Evolutionary conservation across 2,888 invertebrate species (phyloP).

Genomic region (Drosophila flavopinicola): DNA sequence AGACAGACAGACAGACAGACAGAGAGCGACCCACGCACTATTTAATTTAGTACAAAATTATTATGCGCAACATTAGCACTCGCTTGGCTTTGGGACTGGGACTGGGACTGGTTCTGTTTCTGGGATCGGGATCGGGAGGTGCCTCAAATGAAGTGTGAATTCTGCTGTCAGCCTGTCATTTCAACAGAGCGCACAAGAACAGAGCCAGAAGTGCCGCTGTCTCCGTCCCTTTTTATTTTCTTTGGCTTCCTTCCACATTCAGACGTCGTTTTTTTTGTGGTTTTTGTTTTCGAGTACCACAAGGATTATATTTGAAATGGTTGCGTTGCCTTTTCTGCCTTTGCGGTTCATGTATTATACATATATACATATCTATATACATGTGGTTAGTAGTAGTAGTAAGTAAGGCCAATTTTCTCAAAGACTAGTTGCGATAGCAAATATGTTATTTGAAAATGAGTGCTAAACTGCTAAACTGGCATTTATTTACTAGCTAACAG

Average conservation of each 20-base stretch:
- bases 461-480: too few relatives aligned
- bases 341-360: not conserved
- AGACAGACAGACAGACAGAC: conserved; percentile 12
- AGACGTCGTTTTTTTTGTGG: too few relatives aligned
- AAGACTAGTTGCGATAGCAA: too few relatives aligned
- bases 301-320: conserved; percentile 21
- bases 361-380: too few relatives aligned
- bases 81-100: conserved; percentile 32
- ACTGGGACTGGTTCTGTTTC: not conserved
- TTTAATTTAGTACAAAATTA: conserved; percentile 81
- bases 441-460: too few relatives aligned
- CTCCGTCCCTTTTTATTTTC: conserved; percentile 10
- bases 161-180: conserved; percentile 73
- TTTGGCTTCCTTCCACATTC: conserved; percentile 7
- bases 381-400: too few relatives aligned
- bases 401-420: too few relatives aligned
- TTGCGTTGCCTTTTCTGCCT: not conserved
- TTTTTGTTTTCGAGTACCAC: conserved; percentile 6
- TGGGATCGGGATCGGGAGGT: conserved; percentile 20
- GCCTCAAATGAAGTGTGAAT: conserved; percentile 79
- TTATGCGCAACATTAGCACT: conserved; percentile 81
- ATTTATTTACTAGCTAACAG: too few relatives aligned
- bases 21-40: conserved; percentile 74
- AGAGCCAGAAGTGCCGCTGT: conserved; percentile 45
- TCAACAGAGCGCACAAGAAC: conserved; percentile 41